Base-by-base conservation (phyloP, 1,140 invertebrate genomes). In the Episyrphus balteatus region DNA sequence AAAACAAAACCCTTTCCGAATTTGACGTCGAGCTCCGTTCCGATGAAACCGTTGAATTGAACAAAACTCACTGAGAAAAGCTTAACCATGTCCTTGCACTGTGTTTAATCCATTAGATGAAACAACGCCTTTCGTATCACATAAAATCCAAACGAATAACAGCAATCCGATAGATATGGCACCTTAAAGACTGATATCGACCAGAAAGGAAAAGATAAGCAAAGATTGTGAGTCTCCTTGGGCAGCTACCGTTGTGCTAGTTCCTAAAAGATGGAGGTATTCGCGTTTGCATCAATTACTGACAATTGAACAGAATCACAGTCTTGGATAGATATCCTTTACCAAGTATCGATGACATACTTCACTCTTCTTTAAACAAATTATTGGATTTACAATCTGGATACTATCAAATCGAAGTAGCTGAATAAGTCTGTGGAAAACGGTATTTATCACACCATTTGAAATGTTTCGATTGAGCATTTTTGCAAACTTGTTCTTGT, bases 371-470 rank as follows among this genome's bases (percentile, higher is more conserved):
- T 5, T 26, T 8, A 5, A 26, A 26, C 8, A 26, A 3, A 26
- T 26, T 8, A 26, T 26, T 73, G 2, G 72, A 73, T 48, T 42
- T 69, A 13, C 50, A 52, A 17, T 21, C 55, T 18, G 67, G 66
- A 8, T 70, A 69, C 38, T 65, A 55, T 48, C 69, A 70, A 47
- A 53, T 71, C 8, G 50, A 51, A 12, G 51, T 72, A 6, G 42
- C 31, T 10, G 21, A 51, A 8, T 46, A 53, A 13, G 57, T 63
- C 42, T 44, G 54, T 8, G 55, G 60, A 64, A 61, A 32, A 75
- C 73, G 2, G 69, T 65, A 1, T 73, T 74, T 43, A 58, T 57
- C 1, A 67, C 59, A 3, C 62, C 61, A 7, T 55, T 66, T 15
- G 68, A 68, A 1, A 50, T 62, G 9, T 72, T 26, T 26, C 21